phyloP scores from a whole-genome alignment of 2,113 vertebrate species.

The Urocolius indicus region DNA sequence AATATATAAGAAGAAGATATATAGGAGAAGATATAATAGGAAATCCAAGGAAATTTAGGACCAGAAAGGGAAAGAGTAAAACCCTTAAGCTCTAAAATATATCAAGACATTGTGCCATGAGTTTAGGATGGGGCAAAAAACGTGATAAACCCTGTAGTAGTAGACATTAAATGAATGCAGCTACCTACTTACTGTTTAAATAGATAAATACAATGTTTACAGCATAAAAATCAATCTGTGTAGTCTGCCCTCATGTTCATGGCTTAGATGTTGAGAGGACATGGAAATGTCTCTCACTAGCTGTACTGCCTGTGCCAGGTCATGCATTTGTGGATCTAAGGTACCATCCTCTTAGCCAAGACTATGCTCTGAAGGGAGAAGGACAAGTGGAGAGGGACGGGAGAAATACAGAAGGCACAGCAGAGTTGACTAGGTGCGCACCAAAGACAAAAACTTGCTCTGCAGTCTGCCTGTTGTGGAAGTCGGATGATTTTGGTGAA shows the following conservation, averaged over 20 bases:
- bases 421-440: background rate
- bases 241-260: background rate
- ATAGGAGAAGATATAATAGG: background rate
- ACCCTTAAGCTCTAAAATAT: background rate
- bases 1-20: background rate
- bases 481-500: background rate
- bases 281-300: background rate
- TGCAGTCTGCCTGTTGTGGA: background rate
- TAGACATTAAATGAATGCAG: background rate
- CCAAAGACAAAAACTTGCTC: background rate
- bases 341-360: background rate
- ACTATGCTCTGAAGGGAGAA: background rate
- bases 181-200: background rate
- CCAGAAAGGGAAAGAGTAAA: background rate
- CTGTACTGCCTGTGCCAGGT: background rate
- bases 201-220: background rate
- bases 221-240: background rate
- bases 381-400: background rate
- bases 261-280: background rate
- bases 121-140: background rate
- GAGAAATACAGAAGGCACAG: background rate
- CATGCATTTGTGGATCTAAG: background rate
- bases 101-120: background rate
- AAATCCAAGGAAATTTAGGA: background rate
- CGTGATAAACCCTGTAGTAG: background rate